Evolutionary conservation across 2,797 vertebrate genomes (phyloP).

Genomic region (Danio choprae): DNA sequence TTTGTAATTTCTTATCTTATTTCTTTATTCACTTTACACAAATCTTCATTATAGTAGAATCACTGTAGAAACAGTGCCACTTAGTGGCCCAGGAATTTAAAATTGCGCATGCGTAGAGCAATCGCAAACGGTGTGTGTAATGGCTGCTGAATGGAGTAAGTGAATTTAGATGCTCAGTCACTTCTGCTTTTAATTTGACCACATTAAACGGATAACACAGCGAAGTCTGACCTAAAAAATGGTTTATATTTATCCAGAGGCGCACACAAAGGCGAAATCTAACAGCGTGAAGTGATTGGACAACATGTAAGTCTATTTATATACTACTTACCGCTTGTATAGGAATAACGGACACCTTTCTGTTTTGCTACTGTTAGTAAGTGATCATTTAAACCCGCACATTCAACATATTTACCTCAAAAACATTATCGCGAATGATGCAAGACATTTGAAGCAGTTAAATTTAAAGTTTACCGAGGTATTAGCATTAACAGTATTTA

Average conservation of each 20-base stretch:
- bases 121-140: slow-evolving; percentile 63
- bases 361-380: not conserved
- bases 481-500: not conserved
- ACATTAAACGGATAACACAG: slow-evolving; percentile 68
- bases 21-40: not conserved
- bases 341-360: slow-evolving; percentile 37
- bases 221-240: slow-evolving; percentile 77
- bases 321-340: not conserved
- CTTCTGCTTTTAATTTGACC: slow-evolving; percentile 64
- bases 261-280: slow-evolving; percentile 65
- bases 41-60: not conserved
- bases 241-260: slow-evolving; percentile 74
- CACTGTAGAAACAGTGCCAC: not conserved
- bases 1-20: not conserved
- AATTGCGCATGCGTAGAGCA: slow-evolving; percentile 70
- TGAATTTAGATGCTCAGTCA: slow-evolving; percentile 69
- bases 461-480: not conserved
- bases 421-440: not conserved
- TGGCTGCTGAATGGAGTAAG: slow-evolving; percentile 74
- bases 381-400: not conserved
- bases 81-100: not conserved
- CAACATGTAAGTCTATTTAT: slow-evolving; percentile 46
- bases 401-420: not conserved
- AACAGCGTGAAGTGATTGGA: slow-evolving; percentile 63
- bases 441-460: not conserved